phyloP scores from a whole-genome alignment of 1,140 invertebrate species.

The Thaumatotibia leucotreta region DNA sequence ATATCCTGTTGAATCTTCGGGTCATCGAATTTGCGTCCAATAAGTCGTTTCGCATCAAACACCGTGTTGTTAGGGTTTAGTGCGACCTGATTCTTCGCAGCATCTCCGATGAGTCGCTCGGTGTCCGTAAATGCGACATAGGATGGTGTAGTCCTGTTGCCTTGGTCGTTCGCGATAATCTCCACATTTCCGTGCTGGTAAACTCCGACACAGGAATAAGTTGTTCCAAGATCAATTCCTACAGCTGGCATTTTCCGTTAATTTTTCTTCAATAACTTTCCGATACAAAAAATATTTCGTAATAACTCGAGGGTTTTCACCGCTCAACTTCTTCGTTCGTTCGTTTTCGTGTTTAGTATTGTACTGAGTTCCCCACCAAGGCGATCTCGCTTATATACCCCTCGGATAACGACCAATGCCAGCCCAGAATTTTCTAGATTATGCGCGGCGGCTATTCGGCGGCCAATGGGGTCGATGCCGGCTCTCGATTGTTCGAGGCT shows the following conservation, averaged over 20 bases:
- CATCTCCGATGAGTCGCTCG: background rate
- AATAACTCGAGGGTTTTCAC: background rate
- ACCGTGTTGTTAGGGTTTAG: background rate
- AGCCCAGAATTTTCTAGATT: background rate
- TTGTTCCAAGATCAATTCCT: background rate
- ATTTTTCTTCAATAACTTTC: background rate
- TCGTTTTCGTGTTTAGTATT: background rate
- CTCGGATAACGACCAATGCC: background rate
- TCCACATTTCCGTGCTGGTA: background rate
- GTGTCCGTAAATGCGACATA: background rate
- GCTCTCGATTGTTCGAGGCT: background rate
- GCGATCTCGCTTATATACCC: background rate
- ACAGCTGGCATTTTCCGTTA: background rate
- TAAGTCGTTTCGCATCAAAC: background rate
- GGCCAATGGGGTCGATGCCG: background rate
- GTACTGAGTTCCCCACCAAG: background rate
- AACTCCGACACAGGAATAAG: background rate
- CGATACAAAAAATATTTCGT: background rate
- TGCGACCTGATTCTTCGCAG: background rate
- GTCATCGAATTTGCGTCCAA: background rate
- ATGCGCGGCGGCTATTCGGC: background rate
- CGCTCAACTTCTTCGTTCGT: background rate
- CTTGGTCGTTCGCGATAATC: background rate
- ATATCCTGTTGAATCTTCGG: background rate
- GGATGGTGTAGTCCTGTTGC: background rate